Conservation (phyloP, 2,113 vertebrate genomes). For the Seriola aureovittata region DNA sequence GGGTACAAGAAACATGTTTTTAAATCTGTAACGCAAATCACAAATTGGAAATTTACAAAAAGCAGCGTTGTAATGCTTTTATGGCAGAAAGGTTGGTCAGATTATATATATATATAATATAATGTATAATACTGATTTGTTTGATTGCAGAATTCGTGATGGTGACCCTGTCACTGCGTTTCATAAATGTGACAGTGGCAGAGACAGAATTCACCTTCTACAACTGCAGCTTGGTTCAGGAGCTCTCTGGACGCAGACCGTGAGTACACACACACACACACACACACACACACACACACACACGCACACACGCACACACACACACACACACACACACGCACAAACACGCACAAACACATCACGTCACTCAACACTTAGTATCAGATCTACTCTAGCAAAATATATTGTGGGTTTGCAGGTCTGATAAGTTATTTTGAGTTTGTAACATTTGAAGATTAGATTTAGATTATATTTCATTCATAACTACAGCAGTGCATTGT, state of each 20-base stretch:
- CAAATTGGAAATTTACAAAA: too few species aligned
- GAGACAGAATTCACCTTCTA: conserved; percentile 92
- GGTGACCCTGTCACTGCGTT: conserved; percentile 90
- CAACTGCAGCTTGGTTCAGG: conserved; percentile 90
- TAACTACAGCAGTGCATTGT: too few species aligned
- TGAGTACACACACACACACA: conserved; percentile 81
- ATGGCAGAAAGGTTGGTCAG: background rate
- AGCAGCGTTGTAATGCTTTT: too few species aligned
- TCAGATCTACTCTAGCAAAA: too few species aligned
- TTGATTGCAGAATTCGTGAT: conserved; percentile 88
- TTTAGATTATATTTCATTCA: background rate
- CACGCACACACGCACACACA: too few species aligned
- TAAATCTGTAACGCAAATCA: background rate
- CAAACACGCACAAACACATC: background rate
- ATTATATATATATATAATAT: too few species aligned
- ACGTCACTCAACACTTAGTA: background rate
- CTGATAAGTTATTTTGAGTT: too few species aligned
- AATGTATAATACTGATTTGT: background rate
- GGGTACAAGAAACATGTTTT: background rate
- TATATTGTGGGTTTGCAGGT: too few species aligned
- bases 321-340: background rate
- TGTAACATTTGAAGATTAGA: too few species aligned
- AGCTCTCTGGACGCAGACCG: conserved; percentile 89
- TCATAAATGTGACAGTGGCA: conserved; percentile 88
- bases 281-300: background rate